Evolutionary conservation across 2,113 vertebrate species (phyloP), one percentile per base, ranked within the genome.

Genomic region (Tinamus guttatus): DNA sequence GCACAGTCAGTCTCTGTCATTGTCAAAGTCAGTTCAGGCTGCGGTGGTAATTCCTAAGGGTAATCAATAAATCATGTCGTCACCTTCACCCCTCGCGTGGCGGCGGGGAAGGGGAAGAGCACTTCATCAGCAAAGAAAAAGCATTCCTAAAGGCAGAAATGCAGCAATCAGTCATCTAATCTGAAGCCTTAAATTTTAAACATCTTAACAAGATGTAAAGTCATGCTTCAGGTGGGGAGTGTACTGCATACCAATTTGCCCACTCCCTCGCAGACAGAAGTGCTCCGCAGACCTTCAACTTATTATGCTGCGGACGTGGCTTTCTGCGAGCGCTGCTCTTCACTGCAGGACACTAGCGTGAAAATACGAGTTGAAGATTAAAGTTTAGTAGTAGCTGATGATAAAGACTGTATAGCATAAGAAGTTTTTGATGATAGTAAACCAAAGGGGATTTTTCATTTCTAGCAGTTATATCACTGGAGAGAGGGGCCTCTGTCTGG

Each of bases 11-110:
- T 92, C 93, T 97, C 94, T 97, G 97, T 97, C 97, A 97, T 96
- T 97, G 97, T 98, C 97, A 98, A 98, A 98, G 97, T 97, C 97
- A 95, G 49, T 97, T 95, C 94, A 94, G 95, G 86, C 95, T 81
- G 95, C 96, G 22, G 59, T 69, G 77, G 87, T 93, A 96, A 97
- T 98, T 98, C 97, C 97, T 97, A 64, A 63, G 97, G 94, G 97
- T 97, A 96, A 98, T 98, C 98, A 98, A 98, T 98, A 98, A 98
- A 98, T 98, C 97, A 95, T 96, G 96, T 95, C 98, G 93, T 93
- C 97, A 96, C 98, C 97, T 97, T 98, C 97, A 97, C 97, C 97
- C 84, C 87, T 97, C 67, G 7, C 74, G 25, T 90, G 87, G 84
- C 27, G 89, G 81, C 60, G 74, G 82, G 81, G 91, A 62, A 32